phyloP scores from a whole-genome alignment of 1,140 invertebrate genomes.

The Platorchestia sp. region DNA sequence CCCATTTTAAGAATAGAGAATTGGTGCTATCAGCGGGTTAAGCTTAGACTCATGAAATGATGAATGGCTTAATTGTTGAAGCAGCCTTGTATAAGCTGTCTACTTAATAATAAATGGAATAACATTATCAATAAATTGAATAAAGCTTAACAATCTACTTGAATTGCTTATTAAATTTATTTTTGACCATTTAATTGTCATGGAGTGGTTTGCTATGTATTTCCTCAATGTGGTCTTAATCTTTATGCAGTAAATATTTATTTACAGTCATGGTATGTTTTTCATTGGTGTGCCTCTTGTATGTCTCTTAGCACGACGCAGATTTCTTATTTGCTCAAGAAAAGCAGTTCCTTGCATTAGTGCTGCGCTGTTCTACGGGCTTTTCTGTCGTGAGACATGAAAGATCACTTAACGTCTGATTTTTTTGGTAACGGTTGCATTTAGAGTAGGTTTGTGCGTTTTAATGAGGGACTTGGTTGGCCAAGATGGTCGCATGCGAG shows the following conservation, averaged over 20 bases:
- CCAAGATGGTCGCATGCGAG: not conserved
- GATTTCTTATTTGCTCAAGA: not conserved
- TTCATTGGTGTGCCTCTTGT: not conserved
- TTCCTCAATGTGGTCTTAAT: not conserved
- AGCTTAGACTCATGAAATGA: not conserved
- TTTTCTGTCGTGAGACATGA: not conserved
- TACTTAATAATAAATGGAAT: too few relatives aligned
- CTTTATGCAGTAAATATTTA: not conserved
- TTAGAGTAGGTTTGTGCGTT: not conserved
- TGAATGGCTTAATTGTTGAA: not conserved
- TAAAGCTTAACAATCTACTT: too few relatives aligned
- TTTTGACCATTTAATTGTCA: not conserved
- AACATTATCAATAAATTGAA: too few relatives aligned
- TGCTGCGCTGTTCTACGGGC: not conserved
- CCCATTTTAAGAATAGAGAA: too few relatives aligned
- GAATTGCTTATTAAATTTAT: not conserved
- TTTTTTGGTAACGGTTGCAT: not conserved
- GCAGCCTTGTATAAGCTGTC: too few relatives aligned
- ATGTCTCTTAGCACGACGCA: not conserved
- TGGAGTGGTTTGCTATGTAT: not conserved
- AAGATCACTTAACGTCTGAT: not conserved
- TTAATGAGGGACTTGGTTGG: not conserved
- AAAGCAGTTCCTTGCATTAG: not conserved
- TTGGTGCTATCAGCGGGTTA: too few relatives aligned
- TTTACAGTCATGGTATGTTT: not conserved